Percentiles rank a stretch among this genome's conserved stretches.
phyloP scores from a whole-genome alignment of 2,888 invertebrate genomes.

The Drosophila percnosoma region DNA sequence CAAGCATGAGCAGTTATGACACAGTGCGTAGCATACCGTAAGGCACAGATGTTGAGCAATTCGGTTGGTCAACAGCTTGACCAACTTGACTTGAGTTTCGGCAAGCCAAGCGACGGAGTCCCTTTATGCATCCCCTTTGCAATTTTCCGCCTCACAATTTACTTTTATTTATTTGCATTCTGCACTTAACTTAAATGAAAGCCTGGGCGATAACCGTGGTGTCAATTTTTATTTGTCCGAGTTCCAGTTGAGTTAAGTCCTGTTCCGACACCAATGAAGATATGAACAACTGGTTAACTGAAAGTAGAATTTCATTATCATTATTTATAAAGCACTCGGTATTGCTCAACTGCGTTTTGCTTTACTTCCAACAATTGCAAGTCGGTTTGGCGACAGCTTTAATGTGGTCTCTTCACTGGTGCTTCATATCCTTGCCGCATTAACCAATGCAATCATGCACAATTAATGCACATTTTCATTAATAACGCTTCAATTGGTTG shows the following conservation, averaged over 20 bases:
- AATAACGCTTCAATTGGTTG: conserved; percentile 66
- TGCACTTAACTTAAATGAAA: conserved; percentile 61
- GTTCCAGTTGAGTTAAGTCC: conserved; percentile 24
- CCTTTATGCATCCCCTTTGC: neutral
- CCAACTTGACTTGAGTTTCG: conserved; percentile 8
- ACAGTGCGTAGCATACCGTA: conserved; percentile 20
- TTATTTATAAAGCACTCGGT: conserved; percentile 57
- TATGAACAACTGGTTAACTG: conserved; percentile 7
- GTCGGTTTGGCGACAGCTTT: conserved; percentile 33
- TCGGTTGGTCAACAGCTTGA: conserved; percentile 20
- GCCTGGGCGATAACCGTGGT: conserved; percentile 51
- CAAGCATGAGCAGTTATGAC: conserved; percentile 41
- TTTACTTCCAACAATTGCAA: conserved; percentile 47
- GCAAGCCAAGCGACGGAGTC: conserved; percentile 6
- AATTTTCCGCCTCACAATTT: conserved; percentile 13
- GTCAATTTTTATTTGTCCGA: conserved; percentile 54
- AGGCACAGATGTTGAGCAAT: conserved; percentile 34
- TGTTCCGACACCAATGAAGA: conserved; percentile 1
- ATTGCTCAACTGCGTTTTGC: conserved; percentile 33
- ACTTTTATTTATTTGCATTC: conserved; percentile 62
- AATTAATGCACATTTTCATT: conserved; percentile 72
- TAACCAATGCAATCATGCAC: conserved; percentile 68
- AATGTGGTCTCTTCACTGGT: conserved; percentile 20
- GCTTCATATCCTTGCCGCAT: conserved; percentile 35
- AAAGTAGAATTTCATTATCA: conserved; percentile 37